Percentiles rank a stretch among this genome's conserved stretches.
phyloP scores from a whole-genome alignment of 1,140 invertebrate species.

The Leptopilina boulardi region DNA sequence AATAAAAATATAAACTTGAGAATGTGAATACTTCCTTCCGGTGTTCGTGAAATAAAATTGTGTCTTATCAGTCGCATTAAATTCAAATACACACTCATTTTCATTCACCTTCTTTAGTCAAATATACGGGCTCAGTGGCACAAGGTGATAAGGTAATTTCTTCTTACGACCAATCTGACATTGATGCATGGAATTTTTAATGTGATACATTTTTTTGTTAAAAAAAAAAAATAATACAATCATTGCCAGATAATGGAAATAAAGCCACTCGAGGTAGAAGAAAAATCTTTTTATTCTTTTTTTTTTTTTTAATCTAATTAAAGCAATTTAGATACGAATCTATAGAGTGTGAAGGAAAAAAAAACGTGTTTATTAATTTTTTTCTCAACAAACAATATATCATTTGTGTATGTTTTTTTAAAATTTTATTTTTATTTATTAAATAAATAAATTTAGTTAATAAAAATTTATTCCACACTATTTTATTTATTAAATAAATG shows the following conservation, averaged over 20 bases:
- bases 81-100: slow-evolving; percentile 15
- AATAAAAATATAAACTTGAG: slow-evolving; percentile 22
- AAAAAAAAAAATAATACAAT: not conserved
- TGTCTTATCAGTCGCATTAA: not conserved
- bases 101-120: slow-evolving; percentile 24
- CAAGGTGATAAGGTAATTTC: slow-evolving; percentile 31
- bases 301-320: not conserved
- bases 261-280: not conserved
- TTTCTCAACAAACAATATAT: too few relatives aligned
- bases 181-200: slow-evolving; percentile 5
- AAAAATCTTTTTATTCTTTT: too few relatives aligned
- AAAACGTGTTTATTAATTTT: too few relatives aligned
- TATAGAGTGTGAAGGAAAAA: too few relatives aligned
- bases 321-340: too few relatives aligned
- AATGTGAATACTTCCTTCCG: slow-evolving; percentile 8
- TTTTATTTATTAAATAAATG: too few relatives aligned
- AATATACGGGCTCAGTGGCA: slow-evolving; percentile 40
- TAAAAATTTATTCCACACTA: too few relatives aligned
- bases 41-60: slow-evolving; percentile 12
- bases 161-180: slow-evolving; percentile 10
- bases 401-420: too few relatives aligned
- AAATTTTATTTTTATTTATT: too few relatives aligned
- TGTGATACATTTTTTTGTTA: not conserved
- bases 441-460: too few relatives aligned
- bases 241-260: not conserved